Conservation (phyloP, 2,113 vertebrate species). For the Nibea coibor region DNA sequence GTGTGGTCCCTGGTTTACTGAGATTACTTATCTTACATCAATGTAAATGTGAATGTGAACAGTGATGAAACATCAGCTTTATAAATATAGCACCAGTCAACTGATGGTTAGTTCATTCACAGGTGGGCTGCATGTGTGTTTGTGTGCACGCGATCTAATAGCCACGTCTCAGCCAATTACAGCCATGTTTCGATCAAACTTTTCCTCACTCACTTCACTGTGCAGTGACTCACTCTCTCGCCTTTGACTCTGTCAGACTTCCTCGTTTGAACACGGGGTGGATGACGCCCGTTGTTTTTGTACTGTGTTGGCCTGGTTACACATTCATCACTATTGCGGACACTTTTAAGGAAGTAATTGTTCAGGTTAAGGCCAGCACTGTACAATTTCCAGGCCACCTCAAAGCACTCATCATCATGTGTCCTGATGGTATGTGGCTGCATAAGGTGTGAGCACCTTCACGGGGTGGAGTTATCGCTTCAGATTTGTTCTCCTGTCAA, state of each 20-base stretch:
- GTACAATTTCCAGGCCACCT: constrained; percentile 51
- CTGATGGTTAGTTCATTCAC: constrained; percentile 31
- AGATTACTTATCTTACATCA: constrained; percentile 32
- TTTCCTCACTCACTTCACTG: constrained; percentile 31
- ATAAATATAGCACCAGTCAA: constrained; percentile 72
- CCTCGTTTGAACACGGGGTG: constrained; percentile 29
- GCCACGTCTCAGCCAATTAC: constrained; percentile 30
- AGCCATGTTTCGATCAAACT: constrained; percentile 29
- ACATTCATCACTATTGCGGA: constrained; percentile 58
- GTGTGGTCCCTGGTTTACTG: constrained; percentile 69
- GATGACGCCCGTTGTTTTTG: constrained; percentile 12
- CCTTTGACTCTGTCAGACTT: constrained; percentile 22
- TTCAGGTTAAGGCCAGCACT: constrained; percentile 35
- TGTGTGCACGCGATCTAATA: neutral
- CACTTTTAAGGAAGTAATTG: constrained; percentile 54
- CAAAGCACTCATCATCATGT: constrained; percentile 43
- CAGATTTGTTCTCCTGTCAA: constrained; percentile 70
- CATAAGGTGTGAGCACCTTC: constrained; percentile 57
- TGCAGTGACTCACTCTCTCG: constrained; percentile 42
- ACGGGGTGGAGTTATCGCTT: constrained; percentile 46
- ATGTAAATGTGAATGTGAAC: constrained; percentile 42
- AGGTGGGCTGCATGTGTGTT: constrained; percentile 15
- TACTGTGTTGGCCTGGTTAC: constrained; percentile 19
- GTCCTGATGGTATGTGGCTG: constrained; percentile 45
- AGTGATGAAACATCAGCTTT: constrained; percentile 55